A percentile compares a stretch with the other conserved stretches of the same genome.
Evolutionary conservation across 2,113 vertebrate genomes (phyloP).

Genomic region (Ranitomeya imitator): DNA sequence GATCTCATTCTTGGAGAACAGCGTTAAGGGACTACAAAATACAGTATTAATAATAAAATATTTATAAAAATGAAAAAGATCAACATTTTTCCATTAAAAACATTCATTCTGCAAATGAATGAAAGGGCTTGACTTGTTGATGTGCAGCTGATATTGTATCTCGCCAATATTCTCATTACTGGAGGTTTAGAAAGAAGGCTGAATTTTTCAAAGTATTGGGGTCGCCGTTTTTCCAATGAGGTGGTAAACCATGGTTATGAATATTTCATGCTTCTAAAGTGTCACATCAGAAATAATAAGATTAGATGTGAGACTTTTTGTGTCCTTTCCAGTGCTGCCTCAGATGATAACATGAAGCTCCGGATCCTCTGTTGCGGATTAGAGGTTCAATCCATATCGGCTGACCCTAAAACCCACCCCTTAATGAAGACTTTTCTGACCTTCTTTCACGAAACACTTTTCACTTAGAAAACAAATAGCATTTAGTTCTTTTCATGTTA

Average conservation of each 20-base stretch:
- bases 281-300: conserved; percentile 47
- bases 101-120: neutral
- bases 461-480: neutral
- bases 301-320: conserved; percentile 28
- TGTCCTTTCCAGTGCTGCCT: neutral
- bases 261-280: conserved; percentile 46
- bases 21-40: too few species aligned
- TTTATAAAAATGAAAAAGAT: too few species aligned
- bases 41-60: too few species aligned
- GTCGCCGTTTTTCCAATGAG: neutral
- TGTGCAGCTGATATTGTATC: neutral
- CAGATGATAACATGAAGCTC: conserved; percentile 16
- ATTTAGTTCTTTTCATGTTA: conserved; percentile 1
- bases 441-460: neutral
- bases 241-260: conserved; percentile 26
- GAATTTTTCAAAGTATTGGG: conserved; percentile 9
- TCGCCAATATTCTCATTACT: neutral
- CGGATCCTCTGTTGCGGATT: conserved; percentile 13
- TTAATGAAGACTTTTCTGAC: neutral
- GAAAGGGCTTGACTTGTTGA: neutral
- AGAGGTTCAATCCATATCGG: neutral
- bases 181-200: neutral
- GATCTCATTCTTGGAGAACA: too few species aligned
- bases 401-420: neutral
- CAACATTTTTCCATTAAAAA: neutral